A percentile compares a stretch with the other conserved stretches of the same genome.
Conservation (phyloP, 2,113 vertebrate genomes). For the Phyllostomus discolor region DNA sequence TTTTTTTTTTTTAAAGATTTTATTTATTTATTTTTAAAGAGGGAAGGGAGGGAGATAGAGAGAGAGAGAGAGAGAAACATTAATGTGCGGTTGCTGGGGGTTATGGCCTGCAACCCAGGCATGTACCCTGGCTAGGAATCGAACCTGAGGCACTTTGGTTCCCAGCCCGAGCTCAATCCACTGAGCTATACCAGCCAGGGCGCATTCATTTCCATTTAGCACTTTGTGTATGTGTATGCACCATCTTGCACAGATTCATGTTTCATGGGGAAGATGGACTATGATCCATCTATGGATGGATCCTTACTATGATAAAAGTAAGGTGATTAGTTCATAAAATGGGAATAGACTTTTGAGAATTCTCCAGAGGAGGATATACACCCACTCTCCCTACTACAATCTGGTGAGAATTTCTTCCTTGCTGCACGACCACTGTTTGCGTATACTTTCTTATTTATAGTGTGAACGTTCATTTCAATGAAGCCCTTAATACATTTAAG, state of each 20-base stretch:
- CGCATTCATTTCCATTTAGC: not conserved
- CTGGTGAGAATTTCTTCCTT: not conserved
- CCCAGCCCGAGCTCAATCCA: too few relatives aligned
- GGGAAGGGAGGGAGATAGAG: too few relatives aligned
- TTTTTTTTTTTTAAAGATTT: too few relatives aligned
- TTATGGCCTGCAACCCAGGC: too few relatives aligned
- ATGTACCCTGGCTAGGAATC: too few relatives aligned
- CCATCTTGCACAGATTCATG: not conserved
- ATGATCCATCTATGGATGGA: too few relatives aligned
- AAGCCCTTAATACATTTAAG: not conserved
- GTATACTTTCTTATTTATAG: not conserved
- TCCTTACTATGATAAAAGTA: not conserved
- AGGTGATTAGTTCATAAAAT: not conserved
- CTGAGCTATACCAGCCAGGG: too few relatives aligned
- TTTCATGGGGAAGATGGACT: not conserved
- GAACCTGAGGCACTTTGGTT: too few relatives aligned
- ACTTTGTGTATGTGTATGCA: not conserved
- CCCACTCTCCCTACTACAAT: not conserved
- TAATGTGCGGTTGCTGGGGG: too few relatives aligned
- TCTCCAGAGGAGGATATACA: not conserved
- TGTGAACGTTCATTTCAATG: not conserved
- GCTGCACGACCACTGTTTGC: not conserved
- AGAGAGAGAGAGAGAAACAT: too few relatives aligned
- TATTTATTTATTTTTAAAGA: too few relatives aligned
- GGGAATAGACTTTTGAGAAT: not conserved